Evolutionary conservation across 2,113 vertebrate species (phyloP), one percentile per base, ranked within the genome.

Genomic region (Accipiter cooperii): DNA sequence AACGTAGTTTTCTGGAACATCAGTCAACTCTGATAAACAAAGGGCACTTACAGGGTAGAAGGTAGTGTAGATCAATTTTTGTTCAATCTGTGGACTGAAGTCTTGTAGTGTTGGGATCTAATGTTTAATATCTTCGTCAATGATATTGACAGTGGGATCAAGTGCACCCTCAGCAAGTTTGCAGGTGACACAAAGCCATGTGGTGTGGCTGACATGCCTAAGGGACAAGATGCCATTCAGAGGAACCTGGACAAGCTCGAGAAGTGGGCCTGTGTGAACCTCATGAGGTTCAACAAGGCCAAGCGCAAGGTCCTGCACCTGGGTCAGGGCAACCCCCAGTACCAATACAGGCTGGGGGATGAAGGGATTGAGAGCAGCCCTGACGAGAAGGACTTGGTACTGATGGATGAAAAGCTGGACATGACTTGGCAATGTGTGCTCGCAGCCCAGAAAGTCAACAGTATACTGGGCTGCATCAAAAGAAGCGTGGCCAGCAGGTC

Each of bases 351-450:
- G 22, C 42, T 49, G 52, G 6, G 29, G 3, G 4, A 10, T 40
- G n/a, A 66, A 60, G 11, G 21, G 21, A 55, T 57, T 55, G 28
- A 85, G 34, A 38, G 60, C 51, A 81, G 40, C 25, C 12, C 46
- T 29, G 13, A 1, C 0, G 15, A 25, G 49, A 51, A 26, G 31
- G 24, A 24, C 44, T n/a, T 36, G 6, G 10, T 17, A 8, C 13
- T 44, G 38, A 18, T 49, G 16, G 12, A 19, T 29, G 7, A 49
- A 61, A 79, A 79, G 21, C 20, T 46, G 33, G 7, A n/a, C 6
- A 10, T 42, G 8, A 25, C 12, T 20, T 7, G 2, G 4, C 29
- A 61, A 19, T 15, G 33, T 52, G 16, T 1, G 0, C 24, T 64
- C 0, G 2, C 29, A 63, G 40, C 18, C 22, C 34, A 64, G 57